These are phyloP conservation scores for Zoanthus sociatus DNA, from an alignment of 92 coral and sea anemone genomes.

Conservation along the genomic window DNA sequence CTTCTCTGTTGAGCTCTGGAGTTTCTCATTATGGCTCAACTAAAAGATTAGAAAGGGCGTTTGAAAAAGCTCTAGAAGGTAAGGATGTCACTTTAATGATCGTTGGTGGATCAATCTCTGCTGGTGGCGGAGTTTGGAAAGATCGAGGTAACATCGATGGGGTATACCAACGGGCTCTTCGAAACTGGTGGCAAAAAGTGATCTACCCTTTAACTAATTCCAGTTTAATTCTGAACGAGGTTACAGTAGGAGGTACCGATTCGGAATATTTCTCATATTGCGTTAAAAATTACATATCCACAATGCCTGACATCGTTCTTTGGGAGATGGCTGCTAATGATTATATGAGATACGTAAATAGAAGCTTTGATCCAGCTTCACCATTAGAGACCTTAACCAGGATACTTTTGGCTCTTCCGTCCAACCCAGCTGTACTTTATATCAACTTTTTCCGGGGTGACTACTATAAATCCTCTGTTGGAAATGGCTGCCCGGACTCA, in stretches of 20 bases:
- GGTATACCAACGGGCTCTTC: slow-evolving; percentile 86
- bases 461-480: slow-evolving; percentile 77
- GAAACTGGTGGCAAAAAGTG: slow-evolving; percentile 88
- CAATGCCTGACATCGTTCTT: slow-evolving; percentile 83
- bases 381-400: slow-evolving; percentile 95
- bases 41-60: slow-evolving; percentile 70
- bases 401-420: slow-evolving; percentile 81
- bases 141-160: slow-evolving; percentile 94
- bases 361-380: slow-evolving; percentile 86
- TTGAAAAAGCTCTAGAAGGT: slow-evolving; percentile 82
- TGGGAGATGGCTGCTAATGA: slow-evolving; percentile 99
- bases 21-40: slow-evolving; percentile 84
- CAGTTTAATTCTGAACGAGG: slow-evolving; percentile 71
- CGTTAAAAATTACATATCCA: slow-evolving; percentile 82
- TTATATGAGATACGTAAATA: slow-evolving; percentile 78
- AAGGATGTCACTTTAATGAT: slow-evolving; percentile 70
- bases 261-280: slow-evolving; percentile 98
- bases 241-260: slow-evolving; percentile 96
- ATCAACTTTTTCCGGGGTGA: slow-evolving; percentile 94
- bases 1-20: slow-evolving; percentile 86
- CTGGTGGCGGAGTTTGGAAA: slow-evolving; percentile 95
- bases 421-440: slow-evolving; percentile 92
- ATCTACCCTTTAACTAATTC: slow-evolving; percentile 84
- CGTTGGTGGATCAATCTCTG: slow-evolving; percentile 98
- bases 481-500: slow-evolving; percentile 92